Conservation (phyloP, 2,888 invertebrate genomes). For the Nomada ruficornis region DNA sequence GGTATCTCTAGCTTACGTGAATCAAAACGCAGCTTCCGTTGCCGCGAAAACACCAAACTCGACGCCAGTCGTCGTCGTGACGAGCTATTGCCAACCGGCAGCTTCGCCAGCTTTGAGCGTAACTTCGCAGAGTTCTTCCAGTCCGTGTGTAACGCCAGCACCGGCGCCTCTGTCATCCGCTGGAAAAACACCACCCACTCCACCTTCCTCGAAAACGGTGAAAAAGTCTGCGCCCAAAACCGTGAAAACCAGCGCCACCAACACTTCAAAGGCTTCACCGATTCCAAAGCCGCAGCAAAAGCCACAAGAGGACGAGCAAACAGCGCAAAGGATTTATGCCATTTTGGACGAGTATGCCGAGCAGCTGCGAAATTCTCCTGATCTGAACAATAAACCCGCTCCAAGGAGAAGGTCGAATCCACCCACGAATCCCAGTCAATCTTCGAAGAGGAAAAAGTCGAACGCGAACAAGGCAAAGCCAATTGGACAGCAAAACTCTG, state of each 20-base stretch:
- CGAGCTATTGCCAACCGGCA: conserved; percentile 86
- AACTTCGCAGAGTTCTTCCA: conserved; percentile 86
- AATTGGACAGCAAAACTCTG: conserved; percentile 82
- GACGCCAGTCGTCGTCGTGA: conserved; percentile 86
- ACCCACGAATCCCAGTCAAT: conserved; percentile 89
- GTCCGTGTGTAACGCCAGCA: conserved; percentile 86
- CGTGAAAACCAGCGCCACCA: conserved; percentile 86
- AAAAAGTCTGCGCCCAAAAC: conserved; percentile 86
- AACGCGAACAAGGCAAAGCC: conserved; percentile 87
- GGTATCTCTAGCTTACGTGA: conserved; percentile 86
- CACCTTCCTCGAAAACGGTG: conserved; percentile 79
- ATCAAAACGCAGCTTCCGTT: conserved; percentile 79
- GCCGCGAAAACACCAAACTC: conserved; percentile 83
- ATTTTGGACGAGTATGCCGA: conserved; percentile 93
- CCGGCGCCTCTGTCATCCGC: conserved; percentile 84
- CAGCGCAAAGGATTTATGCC: conserved; percentile 91
- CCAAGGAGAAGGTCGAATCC: conserved; percentile 91
- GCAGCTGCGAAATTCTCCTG: conserved; percentile 91
- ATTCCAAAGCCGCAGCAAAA: conserved; percentile 90
- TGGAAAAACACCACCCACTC: conserved; percentile 84
- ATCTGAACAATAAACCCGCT: conserved; percentile 92
- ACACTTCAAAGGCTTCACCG: conserved; percentile 88
- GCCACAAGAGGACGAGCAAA: conserved; percentile 92
- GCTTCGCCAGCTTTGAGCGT: conserved; percentile 86
- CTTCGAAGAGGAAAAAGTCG: conserved; percentile 89